Percentiles rank a stretch among this genome's conserved stretches.
Evolutionary conservation across 1,140 invertebrate genomes (phyloP).

Genomic region (Orchestia grillus): DNA sequence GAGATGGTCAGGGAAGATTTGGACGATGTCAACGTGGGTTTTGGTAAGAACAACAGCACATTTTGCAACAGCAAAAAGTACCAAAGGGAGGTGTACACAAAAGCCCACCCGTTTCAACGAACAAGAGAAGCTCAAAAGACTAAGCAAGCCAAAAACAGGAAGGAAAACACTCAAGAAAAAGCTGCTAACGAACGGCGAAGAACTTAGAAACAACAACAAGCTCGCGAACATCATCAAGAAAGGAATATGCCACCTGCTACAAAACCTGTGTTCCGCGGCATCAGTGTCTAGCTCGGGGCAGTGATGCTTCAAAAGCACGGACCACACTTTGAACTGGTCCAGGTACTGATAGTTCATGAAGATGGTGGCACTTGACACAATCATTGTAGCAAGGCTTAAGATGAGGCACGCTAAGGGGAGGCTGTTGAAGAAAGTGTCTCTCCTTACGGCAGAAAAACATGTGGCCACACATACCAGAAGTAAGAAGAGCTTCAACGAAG

Average conservation of each 20-base stretch:
- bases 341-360: slow-evolving; percentile 58
- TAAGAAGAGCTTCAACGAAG: slow-evolving; percentile 2
- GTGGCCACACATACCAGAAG: slow-evolving; percentile 20
- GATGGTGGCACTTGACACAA: slow-evolving; percentile 57
- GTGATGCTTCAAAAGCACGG: slow-evolving; percentile 60
- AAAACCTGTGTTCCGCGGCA: slow-evolving; percentile 59
- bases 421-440: not conserved
- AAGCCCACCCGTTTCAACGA: slow-evolving; percentile 44
- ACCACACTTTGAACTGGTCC: slow-evolving; percentile 59
- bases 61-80: slow-evolving; percentile 54
- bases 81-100: slow-evolving; percentile 59
- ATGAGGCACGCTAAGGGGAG: slow-evolving; percentile 56
- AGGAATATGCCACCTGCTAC: slow-evolving; percentile 58
- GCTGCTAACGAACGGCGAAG: slow-evolving; percentile 55
- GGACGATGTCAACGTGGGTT: not conserved
- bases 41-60: not conserved
- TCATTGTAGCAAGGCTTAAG: slow-evolving; percentile 58
- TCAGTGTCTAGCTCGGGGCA: slow-evolving; percentile 58
- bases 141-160: slow-evolving; percentile 51
- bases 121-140: slow-evolving; percentile 48
- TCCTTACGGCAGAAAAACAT: slow-evolving; percentile 41
- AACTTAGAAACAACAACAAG: slow-evolving; percentile 58
- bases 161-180: slow-evolving; percentile 55
- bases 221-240: slow-evolving; percentile 45
- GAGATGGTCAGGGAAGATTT: not conserved